A percentile compares a stretch with the other conserved stretches of the same genome.
These are phyloP conservation scores for Prionailurus viverrinus DNA, from an alignment of 2,113 vertebrate genomes.

Conservation along the genomic window DNA sequence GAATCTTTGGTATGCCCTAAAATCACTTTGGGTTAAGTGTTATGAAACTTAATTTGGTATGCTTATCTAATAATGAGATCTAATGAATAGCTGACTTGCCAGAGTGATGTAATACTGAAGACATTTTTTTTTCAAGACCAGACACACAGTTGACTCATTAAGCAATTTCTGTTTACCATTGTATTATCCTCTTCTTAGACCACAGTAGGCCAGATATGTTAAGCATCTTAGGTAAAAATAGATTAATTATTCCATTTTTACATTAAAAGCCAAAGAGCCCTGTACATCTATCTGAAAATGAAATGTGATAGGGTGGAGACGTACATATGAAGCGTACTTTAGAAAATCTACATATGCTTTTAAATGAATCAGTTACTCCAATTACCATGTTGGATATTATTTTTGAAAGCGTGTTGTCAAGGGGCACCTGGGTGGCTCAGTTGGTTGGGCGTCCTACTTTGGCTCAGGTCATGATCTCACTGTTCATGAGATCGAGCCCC, in stretches of 20 bases:
- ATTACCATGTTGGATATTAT: not conserved
- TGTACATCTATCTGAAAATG: not conserved
- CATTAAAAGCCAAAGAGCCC: not conserved
- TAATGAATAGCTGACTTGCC: conserved; percentile 16
- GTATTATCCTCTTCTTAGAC: not conserved
- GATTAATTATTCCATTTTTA: not conserved
- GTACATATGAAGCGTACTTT: not conserved
- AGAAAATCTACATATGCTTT: not conserved
- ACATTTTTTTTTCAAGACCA: conserved; percentile 43
- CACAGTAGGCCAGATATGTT: not conserved
- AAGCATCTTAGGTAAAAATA: conserved; percentile 44
- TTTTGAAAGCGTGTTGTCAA: not conserved
- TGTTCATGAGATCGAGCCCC: too few relatives aligned
- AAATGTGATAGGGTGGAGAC: not conserved
- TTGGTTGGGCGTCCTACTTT: too few relatives aligned
- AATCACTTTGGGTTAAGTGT: conserved; percentile 19
- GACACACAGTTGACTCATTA: conserved; percentile 18
- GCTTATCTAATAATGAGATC: conserved; percentile 50
- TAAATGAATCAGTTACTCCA: not conserved
- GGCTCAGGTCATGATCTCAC: too few relatives aligned
- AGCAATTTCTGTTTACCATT: conserved; percentile 50
- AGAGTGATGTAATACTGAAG: conserved; percentile 3
- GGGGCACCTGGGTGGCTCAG: too few relatives aligned
- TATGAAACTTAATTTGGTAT: conserved; percentile 32
- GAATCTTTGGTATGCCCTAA: conserved; percentile 46